Percentiles rank a stretch among this genome's conserved stretches.
These are phyloP conservation scores for Drosophila cracens DNA, from an alignment of 2,888 invertebrate genomes.

Conservation along the genomic window DNA sequence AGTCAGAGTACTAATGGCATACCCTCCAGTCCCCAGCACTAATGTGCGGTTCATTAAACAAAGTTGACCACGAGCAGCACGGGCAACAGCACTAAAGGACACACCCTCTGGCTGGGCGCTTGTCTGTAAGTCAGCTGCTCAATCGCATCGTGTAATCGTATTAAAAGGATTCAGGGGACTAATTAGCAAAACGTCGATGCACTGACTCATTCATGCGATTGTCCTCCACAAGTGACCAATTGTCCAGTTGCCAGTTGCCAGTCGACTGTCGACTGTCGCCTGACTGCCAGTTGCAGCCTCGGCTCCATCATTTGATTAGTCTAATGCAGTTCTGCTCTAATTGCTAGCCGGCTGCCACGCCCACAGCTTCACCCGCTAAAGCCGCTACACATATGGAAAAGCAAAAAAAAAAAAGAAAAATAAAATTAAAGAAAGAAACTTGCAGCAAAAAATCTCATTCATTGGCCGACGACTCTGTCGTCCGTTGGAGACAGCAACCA, in stretches of 20 bases:
- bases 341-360: constrained; percentile 39
- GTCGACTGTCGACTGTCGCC: constrained; percentile 8
- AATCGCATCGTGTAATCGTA: constrained; percentile 64
- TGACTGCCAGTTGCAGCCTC: constrained; percentile 12
- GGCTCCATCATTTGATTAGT: constrained; percentile 68
- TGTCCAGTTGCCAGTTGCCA: constrained; percentile 14
- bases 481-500: constrained; percentile 12
- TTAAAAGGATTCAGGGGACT: constrained; percentile 79
- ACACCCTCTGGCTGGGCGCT: constrained; percentile 6
- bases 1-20: constrained; percentile 53
- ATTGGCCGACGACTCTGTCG: constrained; percentile 36
- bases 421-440: not conserved
- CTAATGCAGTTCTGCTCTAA: constrained; percentile 70
- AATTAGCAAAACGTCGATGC: constrained; percentile 67
- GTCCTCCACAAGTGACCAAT: constrained; percentile 14
- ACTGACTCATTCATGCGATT: constrained; percentile 35
- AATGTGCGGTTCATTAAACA: constrained; percentile 81
- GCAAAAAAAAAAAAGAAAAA: not conserved
- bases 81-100: not conserved
- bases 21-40: constrained; percentile 49
- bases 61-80: constrained; percentile 62
- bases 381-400: constrained; percentile 16
- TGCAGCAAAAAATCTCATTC: constrained; percentile 43
- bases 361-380: not conserved
- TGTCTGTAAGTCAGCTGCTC: constrained; percentile 43